These are phyloP conservation scores for Aurelia aurita complex sp. Pacific DNA, from an alignment of 30 jellyfish, hydroid and myxozoan genomes.

Conservation along the genomic window DNA sequence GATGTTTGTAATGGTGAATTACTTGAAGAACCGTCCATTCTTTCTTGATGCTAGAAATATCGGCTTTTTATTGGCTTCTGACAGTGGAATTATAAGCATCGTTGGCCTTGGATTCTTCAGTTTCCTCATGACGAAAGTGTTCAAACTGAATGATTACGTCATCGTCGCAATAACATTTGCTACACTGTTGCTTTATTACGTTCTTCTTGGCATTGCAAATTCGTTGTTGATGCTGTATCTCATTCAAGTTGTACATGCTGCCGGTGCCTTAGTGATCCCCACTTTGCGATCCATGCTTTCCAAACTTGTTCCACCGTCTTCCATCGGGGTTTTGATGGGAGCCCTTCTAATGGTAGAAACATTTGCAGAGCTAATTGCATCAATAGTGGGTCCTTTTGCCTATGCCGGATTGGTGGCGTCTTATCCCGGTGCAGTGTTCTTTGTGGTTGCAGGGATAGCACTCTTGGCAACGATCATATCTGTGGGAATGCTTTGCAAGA, in stretches of 20 bases:
- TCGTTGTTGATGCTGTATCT: conserved; percentile 6
- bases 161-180: neutral
- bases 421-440: neutral
- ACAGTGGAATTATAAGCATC: neutral
- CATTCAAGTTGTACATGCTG: neutral
- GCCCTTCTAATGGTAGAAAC: conserved; percentile 6
- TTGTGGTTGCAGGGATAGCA: neutral
- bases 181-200: neutral
- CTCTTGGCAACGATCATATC: neutral
- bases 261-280: neutral
- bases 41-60: neutral
- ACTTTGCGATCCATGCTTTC: conserved; percentile 21
- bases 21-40: conserved; percentile 13
- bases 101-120: conserved; percentile 12
- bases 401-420: neutral
- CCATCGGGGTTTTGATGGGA: conserved; percentile 8
- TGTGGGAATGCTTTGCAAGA: too few relatives aligned
- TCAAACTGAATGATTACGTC: neutral
- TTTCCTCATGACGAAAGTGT: neutral
- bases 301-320: neutral
- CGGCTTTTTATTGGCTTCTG: conserved; percentile 7
- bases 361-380: neutral
- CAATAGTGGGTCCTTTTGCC: conserved; percentile 16
- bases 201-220: conserved; percentile 8
- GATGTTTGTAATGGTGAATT: neutral